A percentile compares a stretch with the other conserved stretches of the same genome.
phyloP scores from a whole-genome alignment of 1,140 invertebrate species.

The Galleria mellonella region DNA sequence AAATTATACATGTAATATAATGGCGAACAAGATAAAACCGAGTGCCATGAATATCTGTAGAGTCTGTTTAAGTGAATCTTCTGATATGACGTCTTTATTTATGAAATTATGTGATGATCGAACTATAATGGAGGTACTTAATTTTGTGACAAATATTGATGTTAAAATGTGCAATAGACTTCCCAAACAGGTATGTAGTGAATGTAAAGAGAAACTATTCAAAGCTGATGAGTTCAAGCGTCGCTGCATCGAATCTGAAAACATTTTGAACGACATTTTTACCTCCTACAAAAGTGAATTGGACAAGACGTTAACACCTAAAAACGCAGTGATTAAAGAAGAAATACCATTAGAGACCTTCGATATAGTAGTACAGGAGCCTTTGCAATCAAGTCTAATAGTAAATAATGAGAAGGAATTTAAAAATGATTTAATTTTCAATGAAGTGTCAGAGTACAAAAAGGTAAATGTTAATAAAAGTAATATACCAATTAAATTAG shows the following conservation, averaged over 20 bases:
- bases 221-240: not conserved
- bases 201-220: not conserved
- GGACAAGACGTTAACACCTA: no score
- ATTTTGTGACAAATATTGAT: conserved; percentile 1
- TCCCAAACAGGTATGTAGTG: not conserved
- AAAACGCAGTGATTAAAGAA: no score
- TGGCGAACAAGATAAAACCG: conserved; percentile 1
- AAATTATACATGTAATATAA: not conserved
- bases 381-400: no score
- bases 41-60: conserved; percentile 1
- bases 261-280: not conserved
- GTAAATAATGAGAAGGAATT: no score
- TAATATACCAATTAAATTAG: no score
- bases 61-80: not conserved
- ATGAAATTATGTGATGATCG: not conserved
- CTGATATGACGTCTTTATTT: not conserved
- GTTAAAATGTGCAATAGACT: not conserved
- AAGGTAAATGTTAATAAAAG: no score
- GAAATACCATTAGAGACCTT: no score
- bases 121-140: not conserved
- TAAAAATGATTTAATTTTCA: no score
- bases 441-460: no score
- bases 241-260: not conserved
- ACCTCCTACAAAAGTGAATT: no score
- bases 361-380: no score